A percentile compares a stretch with the other conserved stretches of the same genome.
These are phyloP conservation scores for Pheosia gnoma DNA, from an alignment of 2,888 invertebrate genomes.

Conservation along the genomic window DNA sequence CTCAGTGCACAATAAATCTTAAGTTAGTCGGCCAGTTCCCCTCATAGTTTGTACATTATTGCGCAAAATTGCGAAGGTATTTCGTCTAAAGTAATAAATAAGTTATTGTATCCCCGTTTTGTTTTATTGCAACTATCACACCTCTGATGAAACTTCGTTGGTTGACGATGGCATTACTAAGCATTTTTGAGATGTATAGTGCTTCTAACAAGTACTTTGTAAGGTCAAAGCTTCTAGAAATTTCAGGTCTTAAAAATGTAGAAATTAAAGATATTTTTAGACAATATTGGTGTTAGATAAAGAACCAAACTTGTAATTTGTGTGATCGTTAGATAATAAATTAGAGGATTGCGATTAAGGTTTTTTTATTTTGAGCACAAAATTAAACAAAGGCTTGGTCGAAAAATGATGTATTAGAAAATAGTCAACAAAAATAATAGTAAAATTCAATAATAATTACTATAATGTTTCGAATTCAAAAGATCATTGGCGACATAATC, in stretches of 20 bases:
- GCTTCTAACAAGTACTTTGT: no score
- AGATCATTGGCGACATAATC: slow-evolving; percentile 23
- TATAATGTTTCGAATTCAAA: slow-evolving; percentile 28
- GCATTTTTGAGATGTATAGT: no score
- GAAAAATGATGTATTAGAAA: slow-evolving; percentile 36
- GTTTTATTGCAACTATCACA: slow-evolving; percentile 21
- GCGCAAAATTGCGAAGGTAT: slow-evolving; percentile 52
- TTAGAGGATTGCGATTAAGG: slow-evolving; percentile 31
- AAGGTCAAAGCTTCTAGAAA: no score
- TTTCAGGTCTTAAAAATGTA: no score
- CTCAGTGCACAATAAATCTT: slow-evolving; percentile 14
- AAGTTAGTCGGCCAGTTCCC: slow-evolving; percentile 8
- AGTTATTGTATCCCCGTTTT: slow-evolving; percentile 34
- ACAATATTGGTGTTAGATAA: slow-evolving; percentile 57
- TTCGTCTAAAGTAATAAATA: slow-evolving; percentile 34
- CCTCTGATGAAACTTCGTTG: slow-evolving; percentile 8
- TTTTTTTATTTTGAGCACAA: slow-evolving; percentile 13
- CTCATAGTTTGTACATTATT: slow-evolving; percentile 16
- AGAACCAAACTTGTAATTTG: slow-evolving; percentile 52
- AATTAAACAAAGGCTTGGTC: slow-evolving; percentile 20
- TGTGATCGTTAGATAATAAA: slow-evolving; percentile 63
- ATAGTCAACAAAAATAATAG: slow-evolving; percentile 25
- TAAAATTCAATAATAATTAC: slow-evolving; percentile 31
- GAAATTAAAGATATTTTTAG: slow-evolving; percentile 44
- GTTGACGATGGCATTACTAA: slow-evolving; percentile 15